Evolutionary conservation across 2,888 invertebrate genomes (phyloP).

Genomic region (Caenorhabditis sp.): DNA sequence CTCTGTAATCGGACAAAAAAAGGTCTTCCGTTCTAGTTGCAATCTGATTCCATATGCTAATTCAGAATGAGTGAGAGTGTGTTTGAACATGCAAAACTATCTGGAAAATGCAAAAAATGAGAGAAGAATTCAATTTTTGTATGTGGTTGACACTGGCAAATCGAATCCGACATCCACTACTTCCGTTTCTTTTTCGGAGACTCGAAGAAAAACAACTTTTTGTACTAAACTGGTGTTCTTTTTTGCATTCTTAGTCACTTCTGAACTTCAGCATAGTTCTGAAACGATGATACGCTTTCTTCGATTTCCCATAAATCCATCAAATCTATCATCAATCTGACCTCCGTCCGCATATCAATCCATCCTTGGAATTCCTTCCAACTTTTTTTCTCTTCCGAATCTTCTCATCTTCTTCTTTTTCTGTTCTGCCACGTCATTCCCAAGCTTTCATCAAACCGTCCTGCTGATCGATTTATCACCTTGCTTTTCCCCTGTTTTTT

Average conservation of each 20-base stretch:
- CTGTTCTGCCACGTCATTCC: conserved; percentile 31
- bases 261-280: no score
- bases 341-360: conserved; percentile 45
- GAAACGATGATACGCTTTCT: no score
- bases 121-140: conserved; percentile 5
- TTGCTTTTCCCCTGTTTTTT: conserved; percentile 32
- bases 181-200: conserved; percentile 29
- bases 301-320: conserved; percentile 26
- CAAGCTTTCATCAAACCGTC: conserved; percentile 44
- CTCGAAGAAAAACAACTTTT: conserved; percentile 26
- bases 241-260: neutral
- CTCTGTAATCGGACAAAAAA: neutral
- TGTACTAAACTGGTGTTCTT: conserved; percentile 1
- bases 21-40: conserved; percentile 31
- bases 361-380: conserved; percentile 14
- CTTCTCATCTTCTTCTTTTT: neutral
- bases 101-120: neutral
- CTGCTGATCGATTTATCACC: conserved; percentile 60
- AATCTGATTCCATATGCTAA: conserved; percentile 33
- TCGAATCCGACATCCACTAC: conserved; percentile 31
- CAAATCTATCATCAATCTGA: conserved; percentile 25
- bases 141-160: conserved; percentile 25
- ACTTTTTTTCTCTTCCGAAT: conserved; percentile 3
- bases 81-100: conserved; percentile 48
- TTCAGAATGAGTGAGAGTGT: conserved; percentile 34